phyloP scores from a whole-genome alignment of 2,113 vertebrate genomes.

The Oryzias woworae region DNA sequence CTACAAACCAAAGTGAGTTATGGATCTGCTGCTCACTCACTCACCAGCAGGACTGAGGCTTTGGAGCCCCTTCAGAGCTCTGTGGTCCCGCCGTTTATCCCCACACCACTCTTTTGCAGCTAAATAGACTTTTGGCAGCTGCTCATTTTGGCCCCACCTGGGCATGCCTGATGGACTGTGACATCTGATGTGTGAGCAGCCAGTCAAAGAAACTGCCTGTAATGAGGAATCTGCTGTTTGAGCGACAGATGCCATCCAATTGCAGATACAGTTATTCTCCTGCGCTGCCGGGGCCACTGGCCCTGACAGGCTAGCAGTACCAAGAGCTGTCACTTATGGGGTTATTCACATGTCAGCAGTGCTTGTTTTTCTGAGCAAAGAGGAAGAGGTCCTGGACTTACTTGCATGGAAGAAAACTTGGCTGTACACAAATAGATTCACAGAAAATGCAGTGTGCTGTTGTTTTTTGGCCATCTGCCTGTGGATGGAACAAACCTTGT shows the following conservation, averaged over 20 bases:
- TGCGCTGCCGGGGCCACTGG: conserved; percentile 25
- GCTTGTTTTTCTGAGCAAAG: conserved; percentile 28
- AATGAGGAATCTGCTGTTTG: conserved; percentile 74
- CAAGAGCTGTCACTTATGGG: conserved; percentile 39
- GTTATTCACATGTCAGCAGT: conserved; percentile 50
- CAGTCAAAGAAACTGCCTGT: conserved; percentile 73
- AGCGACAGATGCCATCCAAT: conserved; percentile 76
- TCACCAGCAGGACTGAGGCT: conserved; percentile 7
- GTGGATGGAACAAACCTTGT: too few relatives aligned
- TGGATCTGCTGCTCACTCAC: too few relatives aligned
- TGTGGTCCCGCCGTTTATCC: conserved; percentile 42
- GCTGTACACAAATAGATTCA: too few relatives aligned
- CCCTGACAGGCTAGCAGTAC: conserved; percentile 43
- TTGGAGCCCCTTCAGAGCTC: conserved; percentile 26
- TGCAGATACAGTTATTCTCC: conserved; percentile 72
- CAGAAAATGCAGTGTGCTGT: too few relatives aligned
- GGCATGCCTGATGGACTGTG: conserved; percentile 71
- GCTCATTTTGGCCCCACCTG: conserved; percentile 69
- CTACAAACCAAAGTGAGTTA: too few relatives aligned
- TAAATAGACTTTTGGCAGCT: conserved; percentile 64
- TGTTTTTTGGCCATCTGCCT: too few relatives aligned
- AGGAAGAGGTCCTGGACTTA: too few relatives aligned
- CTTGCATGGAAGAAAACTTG: too few relatives aligned
- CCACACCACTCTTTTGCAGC: conserved; percentile 42
- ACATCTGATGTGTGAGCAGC: conserved; percentile 74